Percentiles rank a stretch among this genome's conserved stretches.
Conservation (phyloP, 2,888 invertebrate genomes). For the Ryuthela nishihirai region DNA sequence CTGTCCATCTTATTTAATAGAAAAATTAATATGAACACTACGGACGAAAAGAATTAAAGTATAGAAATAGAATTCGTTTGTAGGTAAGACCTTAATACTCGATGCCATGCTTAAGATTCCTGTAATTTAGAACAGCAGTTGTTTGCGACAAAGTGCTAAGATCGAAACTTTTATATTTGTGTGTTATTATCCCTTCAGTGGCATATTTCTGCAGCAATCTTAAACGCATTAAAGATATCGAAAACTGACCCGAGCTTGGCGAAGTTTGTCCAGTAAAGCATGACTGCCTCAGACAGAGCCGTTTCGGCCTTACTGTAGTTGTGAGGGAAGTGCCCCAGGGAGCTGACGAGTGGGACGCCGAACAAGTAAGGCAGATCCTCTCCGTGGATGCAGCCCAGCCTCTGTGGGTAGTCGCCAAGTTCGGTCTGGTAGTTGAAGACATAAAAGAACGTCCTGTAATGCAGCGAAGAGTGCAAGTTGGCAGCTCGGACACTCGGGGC, state of each 20-base stretch:
- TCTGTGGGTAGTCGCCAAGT: constrained; percentile 76
- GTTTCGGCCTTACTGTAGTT: constrained; percentile 87
- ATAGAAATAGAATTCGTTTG: too few species aligned
- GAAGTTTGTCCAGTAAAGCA: constrained; percentile 89
- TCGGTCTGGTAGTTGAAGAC: constrained; percentile 90
- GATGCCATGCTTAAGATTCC: too few species aligned
- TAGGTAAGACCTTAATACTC: too few species aligned
- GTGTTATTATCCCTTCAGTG: too few species aligned
- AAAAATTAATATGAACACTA: too few species aligned
- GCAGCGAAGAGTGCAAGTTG: constrained; percentile 69
- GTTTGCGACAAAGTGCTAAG: too few species aligned
- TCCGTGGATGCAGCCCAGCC: constrained; percentile 88
- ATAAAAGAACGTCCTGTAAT: constrained; percentile 69
- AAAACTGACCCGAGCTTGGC: constrained; percentile 82
- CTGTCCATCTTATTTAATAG: too few species aligned
- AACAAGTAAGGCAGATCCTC: constrained; percentile 88
- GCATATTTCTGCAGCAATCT: too few species aligned
- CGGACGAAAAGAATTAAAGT: too few species aligned
- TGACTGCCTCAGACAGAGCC: constrained; percentile 79
- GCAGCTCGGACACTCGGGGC: constrained; percentile 86
- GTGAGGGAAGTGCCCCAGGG: constrained; percentile 71
- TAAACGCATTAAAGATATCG: too few species aligned
- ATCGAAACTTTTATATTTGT: too few species aligned
- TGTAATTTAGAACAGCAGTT: too few species aligned
- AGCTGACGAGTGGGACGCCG: constrained; percentile 73